These are phyloP conservation scores for Numenius arquata DNA, from an alignment of 2,113 vertebrate species.

Conservation along the genomic window DNA sequence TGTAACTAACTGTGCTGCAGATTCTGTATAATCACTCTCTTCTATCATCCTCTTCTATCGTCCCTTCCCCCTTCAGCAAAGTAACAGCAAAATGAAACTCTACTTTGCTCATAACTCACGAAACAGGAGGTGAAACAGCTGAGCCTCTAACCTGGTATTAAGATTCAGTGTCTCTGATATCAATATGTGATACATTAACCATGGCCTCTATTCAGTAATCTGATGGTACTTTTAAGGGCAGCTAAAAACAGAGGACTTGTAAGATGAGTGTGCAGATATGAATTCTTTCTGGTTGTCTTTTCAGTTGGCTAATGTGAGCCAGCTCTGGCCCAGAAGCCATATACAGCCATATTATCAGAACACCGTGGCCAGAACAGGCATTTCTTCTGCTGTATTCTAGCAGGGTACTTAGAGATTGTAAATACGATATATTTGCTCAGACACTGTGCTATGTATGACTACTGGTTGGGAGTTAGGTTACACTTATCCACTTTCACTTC, in stretches of 20 bases:
- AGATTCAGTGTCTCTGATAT: neutral
- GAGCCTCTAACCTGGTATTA: neutral
- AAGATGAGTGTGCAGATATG: accelerated
- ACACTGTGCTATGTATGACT: neutral
- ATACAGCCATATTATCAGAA: neutral
- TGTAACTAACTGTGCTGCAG: neutral
- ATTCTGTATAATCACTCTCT: neutral
- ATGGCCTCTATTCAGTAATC: neutral
- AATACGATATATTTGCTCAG: neutral
- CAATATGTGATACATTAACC: neutral
- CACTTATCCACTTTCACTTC: neutral
- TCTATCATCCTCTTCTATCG: neutral
- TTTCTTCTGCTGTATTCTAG: neutral
- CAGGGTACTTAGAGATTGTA: neutral
- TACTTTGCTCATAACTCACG: neutral
- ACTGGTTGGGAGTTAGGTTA: neutral
- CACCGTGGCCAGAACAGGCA: neutral
- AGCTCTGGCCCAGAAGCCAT: neutral
- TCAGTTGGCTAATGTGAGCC: neutral
- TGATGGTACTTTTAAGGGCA: neutral
- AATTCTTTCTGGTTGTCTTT: neutral
- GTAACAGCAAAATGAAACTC: neutral
- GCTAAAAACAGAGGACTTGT: neutral
- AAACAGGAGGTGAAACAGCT: neutral
- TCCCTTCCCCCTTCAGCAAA: neutral